Evolutionary conservation across 2,113 vertebrate genomes (phyloP).

Genomic region (Campylomormyrus numenius): DNA sequence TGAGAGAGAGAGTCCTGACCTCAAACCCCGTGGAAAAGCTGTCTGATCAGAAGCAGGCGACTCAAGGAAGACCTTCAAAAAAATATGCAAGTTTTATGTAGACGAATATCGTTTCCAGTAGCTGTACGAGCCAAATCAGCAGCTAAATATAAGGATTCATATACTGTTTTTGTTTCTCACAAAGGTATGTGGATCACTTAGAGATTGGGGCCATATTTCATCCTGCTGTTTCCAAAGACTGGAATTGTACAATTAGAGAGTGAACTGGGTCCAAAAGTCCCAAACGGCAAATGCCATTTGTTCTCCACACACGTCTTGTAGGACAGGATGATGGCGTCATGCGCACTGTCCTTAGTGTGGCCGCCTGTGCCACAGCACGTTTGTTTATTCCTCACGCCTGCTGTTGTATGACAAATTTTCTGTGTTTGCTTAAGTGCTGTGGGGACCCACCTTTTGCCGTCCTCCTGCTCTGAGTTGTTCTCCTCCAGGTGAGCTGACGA

Average conservation of each 20-base stretch:
- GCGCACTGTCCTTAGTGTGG: background rate
- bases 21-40: background rate
- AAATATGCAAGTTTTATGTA: background rate
- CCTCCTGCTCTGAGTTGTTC: background rate
- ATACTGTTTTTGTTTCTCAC: background rate
- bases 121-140: background rate
- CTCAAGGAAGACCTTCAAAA: background rate
- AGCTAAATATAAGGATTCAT: background rate
- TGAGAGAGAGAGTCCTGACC: background rate
- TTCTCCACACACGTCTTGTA: background rate
- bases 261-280: background rate
- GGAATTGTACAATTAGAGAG: background rate
- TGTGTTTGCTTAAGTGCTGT: background rate
- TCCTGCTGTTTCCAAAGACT: background rate
- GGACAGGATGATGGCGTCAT: background rate
- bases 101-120: background rate
- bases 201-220: slow-evolving; percentile 2
- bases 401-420: background rate
- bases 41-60: background rate
- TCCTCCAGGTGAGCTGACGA: background rate
- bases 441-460: background rate
- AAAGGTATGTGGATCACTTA: background rate
- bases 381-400: background rate
- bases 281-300: background rate
- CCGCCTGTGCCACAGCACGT: background rate